Evolutionary conservation across 2,888 invertebrate genomes (phyloP).

Genomic region (Pasiphila rectangulata): DNA sequence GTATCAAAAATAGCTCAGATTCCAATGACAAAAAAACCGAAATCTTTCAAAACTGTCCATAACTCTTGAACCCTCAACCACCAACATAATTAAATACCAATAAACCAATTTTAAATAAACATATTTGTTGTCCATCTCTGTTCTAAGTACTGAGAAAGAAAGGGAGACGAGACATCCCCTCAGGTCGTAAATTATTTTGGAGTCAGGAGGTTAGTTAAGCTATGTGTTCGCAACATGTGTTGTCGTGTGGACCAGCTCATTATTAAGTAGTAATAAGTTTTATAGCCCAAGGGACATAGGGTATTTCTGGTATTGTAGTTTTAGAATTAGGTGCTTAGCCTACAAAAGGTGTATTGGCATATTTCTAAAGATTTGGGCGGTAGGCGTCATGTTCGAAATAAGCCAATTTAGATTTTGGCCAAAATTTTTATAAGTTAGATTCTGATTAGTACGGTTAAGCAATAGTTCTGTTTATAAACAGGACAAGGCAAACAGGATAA

Average conservation of each 20-base stretch:
- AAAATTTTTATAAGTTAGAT: too few species aligned
- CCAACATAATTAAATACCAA: slow-evolving; percentile 69
- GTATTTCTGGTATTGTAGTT: slow-evolving; percentile 42
- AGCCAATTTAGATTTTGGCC: too few species aligned
- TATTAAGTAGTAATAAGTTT: slow-evolving; percentile 78
- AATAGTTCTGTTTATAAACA: too few species aligned
- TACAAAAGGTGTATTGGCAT: not conserved
- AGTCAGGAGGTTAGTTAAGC: slow-evolving; percentile 55
- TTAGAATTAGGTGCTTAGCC: not conserved
- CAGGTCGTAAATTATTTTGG: slow-evolving; percentile 67
- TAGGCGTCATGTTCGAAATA: too few species aligned
- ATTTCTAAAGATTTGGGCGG: too few species aligned
- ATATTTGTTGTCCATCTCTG: slow-evolving; percentile 41
- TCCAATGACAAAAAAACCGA: slow-evolving; percentile 6
- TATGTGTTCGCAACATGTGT: slow-evolving; percentile 67
- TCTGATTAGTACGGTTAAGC: too few species aligned
- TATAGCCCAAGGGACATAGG: slow-evolving; percentile 54
- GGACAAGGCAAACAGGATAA: too few species aligned
- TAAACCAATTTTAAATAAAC: slow-evolving; percentile 70
- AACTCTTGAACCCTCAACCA: slow-evolving; percentile 41
- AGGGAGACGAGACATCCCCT: slow-evolving; percentile 32
- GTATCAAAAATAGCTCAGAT: slow-evolving; percentile 2
- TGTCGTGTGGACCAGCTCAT: slow-evolving; percentile 67
- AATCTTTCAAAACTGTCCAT: slow-evolving; percentile 33
- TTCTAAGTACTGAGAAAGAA: slow-evolving; percentile 35